Base-by-base conservation (phyloP, 2,113 vertebrate genomes). In the Pheucticus melanocephalus region DNA sequence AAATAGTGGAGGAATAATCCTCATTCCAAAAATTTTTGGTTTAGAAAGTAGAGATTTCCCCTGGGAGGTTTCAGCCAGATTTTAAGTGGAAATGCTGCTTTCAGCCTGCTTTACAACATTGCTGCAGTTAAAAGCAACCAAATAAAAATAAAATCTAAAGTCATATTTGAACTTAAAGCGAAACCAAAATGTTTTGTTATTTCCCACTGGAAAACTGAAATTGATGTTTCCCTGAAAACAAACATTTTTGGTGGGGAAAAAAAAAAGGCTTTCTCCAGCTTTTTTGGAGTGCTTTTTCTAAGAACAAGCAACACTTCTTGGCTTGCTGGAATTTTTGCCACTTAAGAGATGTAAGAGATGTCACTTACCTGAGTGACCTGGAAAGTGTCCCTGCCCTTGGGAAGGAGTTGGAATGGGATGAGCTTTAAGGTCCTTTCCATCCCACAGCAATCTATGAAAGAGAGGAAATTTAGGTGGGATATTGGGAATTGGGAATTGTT, bases 121-220 rank as follows among this genome's bases (percentile, higher is more conserved):
- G n/a, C 21, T 53, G 64, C 82, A 48, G 39, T 83, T 94, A 82
- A 90, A 94, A 73, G 3, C 82, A 94, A 72, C 45, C 81, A 83
- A 94, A 88, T 77, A 77, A 89, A 95, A 94, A 89, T n/a, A 76
- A 82, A 91, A 88, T 69, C 59, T 35, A 2, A 70, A 90, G 79
- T 54, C 5, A 0, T 57, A 86, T 81, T 86, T 95, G 76, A 95
- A 92, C 64, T 68, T n/a, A 50, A 88, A 88, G 83, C 0, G 1
- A 90, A 97, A 81, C 39, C 19, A 84, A 84, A 75, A 66, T 84
- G 51, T 80, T 95, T 91, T 89, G 63, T 93, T 93, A 80, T 96
- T 96, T 95, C 94, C 93, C 94, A 44, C 54, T 63, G 93, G 94
- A 92, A 91, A 94, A 64, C 79, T 88, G 75, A 92, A 92, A 91